Evolutionary conservation across 2,113 vertebrate species (phyloP), one percentile per base, ranked within the genome.

Genomic region (Uria lomvia): DNA sequence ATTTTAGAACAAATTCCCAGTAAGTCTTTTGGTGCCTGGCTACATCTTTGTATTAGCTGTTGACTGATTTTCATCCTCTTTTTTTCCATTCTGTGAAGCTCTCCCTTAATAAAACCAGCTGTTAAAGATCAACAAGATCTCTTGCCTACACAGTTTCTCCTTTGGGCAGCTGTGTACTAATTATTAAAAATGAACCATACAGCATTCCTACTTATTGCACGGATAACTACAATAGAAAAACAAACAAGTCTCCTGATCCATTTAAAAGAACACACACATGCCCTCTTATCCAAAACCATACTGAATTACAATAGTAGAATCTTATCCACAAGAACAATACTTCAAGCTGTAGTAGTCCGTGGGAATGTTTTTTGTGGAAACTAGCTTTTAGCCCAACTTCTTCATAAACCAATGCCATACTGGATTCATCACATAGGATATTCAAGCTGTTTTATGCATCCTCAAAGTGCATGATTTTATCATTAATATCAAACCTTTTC

Each of bases 21-120:
- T 85, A 92, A 96, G 94, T n/a, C 88, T 89, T 60, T 30, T 43
- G 29, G 53, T 75, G 86, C 94, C 90, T 87, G 92, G 68, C 73
- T 85, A 40, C 81, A 53, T 90, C 93, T 93, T 75, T 71, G 83
- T 66, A 95, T 95, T 85, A 95, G 82, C n/a, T 93, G 66, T 67
- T 91, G 93, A 96, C 83, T 85, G 90, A 88, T 96, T 89, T 87
- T 95, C 80, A 74, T 82, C 91, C 68, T 80, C 15, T 38, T 22
- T 56, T 59, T 90, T 70, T 36, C 70, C 75, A 63, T 47, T 82
- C 94, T 55, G 72, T 0, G 2, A 88, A 77, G 73, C 79, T 79
- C 88, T 91, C 45, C 72, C 56, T 96, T 96, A 93, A 92, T 89
- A 78, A 88, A 75, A 53, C 78, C 96, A 98, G 94, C 96, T 97